A percentile compares a stretch with the other conserved stretches of the same genome.
Evolutionary conservation across 1,140 invertebrate species (phyloP).

Genomic region (Zaprionus taronus): DNA sequence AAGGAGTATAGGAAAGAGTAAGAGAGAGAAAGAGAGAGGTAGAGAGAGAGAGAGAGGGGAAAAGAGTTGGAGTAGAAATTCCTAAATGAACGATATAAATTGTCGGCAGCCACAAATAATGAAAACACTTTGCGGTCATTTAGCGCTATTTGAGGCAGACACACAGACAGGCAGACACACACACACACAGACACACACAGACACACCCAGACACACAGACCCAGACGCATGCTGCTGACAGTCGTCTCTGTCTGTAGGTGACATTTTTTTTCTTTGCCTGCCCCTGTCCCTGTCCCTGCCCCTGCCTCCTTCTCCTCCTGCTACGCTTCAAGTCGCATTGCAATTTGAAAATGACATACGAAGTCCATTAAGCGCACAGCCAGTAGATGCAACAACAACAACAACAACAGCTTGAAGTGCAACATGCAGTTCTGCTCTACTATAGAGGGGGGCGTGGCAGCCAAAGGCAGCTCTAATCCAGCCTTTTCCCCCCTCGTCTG

Average conservation of each 20-base stretch:
- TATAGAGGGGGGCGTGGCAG: constrained; percentile 17
- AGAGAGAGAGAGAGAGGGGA: neutral
- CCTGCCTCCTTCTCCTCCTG: neutral
- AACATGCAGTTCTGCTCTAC: neutral
- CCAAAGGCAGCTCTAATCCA: constrained; percentile 44
- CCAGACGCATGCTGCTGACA: constrained; percentile 60
- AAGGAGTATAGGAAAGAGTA: neutral
- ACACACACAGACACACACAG: neutral
- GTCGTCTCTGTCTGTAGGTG: constrained; percentile 64
- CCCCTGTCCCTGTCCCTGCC: neutral
- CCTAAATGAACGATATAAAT: constrained; percentile 83
- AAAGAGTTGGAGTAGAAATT: constrained; percentile 55
- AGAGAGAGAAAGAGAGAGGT: neutral
- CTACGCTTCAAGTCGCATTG: constrained; percentile 72
- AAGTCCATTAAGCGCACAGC: constrained; percentile 79
- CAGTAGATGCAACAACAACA: constrained; percentile 54
- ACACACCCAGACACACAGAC: constrained; percentile 10
- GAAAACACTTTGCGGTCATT: constrained; percentile 83
- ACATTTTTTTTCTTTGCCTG: constrained; percentile 68
- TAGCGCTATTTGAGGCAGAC: constrained; percentile 77
- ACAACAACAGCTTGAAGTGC: neutral
- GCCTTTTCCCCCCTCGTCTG: neutral
- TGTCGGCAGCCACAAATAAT: constrained; percentile 83
- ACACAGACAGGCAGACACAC: constrained; percentile 21
- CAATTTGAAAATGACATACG: constrained; percentile 83